phyloP scores from a whole-genome alignment of 2,797 vertebrate species.

The Crocodylus rhombifer region DNA sequence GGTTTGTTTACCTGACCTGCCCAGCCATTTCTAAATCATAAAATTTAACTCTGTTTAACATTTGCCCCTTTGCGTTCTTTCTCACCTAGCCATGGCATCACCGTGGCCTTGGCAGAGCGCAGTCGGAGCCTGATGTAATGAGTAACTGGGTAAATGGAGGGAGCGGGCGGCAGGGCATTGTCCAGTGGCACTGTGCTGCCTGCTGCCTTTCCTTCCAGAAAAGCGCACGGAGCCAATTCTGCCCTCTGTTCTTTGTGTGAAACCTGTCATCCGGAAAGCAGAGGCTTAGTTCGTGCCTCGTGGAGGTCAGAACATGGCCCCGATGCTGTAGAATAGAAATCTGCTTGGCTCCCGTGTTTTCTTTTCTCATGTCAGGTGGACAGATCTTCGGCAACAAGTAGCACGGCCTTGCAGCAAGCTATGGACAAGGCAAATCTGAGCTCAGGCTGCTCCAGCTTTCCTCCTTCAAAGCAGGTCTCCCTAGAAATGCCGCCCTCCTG shows the following conservation, averaged over 20 bases:
- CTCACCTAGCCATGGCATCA: neutral
- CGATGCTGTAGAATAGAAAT: neutral
- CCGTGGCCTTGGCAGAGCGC: neutral
- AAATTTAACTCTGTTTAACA: neutral
- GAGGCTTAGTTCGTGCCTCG: neutral
- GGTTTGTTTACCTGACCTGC: accelerated
- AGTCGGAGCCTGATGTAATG: neutral
- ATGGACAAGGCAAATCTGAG: accelerated
- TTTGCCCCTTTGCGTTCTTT: neutral
- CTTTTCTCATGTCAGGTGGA: neutral
- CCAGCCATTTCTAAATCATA: neutral
- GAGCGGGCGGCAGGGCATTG: neutral
- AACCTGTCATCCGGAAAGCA: accelerated
- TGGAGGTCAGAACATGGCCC: accelerated
- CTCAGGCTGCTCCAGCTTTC: neutral
- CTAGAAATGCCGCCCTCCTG: neutral
- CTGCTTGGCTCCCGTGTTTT: neutral
- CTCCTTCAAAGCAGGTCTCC: neutral
- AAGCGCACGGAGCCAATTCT: accelerated
- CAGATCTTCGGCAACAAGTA: neutral
- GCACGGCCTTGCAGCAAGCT: neutral
- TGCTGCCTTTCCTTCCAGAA: accelerated
- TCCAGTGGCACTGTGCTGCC: neutral
- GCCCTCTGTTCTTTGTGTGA: accelerated
- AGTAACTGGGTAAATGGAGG: neutral